Conservation (phyloP, 2,797 vertebrate species). For the Rhinatrema bivittatum region DNA sequence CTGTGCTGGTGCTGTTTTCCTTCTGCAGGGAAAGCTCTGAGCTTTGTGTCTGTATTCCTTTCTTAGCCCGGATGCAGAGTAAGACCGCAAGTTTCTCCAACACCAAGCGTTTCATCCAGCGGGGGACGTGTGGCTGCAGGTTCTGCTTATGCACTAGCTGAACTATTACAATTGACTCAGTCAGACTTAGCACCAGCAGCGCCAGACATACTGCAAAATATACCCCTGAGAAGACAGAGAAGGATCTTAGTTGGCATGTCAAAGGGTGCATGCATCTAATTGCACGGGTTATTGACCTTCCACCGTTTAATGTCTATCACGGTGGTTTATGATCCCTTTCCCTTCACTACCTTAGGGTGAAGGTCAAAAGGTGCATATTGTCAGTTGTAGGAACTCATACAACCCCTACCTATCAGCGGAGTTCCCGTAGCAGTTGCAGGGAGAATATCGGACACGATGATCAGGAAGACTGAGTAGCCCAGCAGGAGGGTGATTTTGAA, state of each 20-base stretch:
- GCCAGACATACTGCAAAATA: conserved; percentile 99
- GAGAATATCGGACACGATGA: conserved; percentile 90
- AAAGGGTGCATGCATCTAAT: no score
- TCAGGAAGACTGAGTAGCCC: conserved; percentile 97
- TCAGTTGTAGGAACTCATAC: no score
- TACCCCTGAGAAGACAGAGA: conserved; percentile 55
- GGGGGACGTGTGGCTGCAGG: conserved; percentile 79
- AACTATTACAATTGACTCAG: conserved; percentile 89
- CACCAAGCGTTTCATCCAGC: conserved; percentile 77
- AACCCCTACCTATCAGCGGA: conserved; percentile 76
- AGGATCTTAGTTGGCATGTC: no score
- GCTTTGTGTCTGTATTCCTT: conserved; percentile 34
- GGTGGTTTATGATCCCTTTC: no score
- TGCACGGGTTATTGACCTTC: no score
- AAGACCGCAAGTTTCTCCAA: conserved; percentile 68
- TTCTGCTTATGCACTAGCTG: conserved; percentile 91
- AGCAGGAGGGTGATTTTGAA: conserved; percentile 95
- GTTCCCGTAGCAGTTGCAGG: conserved; percentile 91
- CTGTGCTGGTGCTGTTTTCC: conserved; percentile 65
- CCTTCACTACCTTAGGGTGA: no score
- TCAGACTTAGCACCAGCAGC: conserved; percentile 88
- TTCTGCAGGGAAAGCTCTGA: conserved; percentile 53
- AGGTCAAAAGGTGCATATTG: no score
- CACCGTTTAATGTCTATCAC: no score
- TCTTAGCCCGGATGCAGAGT: conserved; percentile 72